Percentiles rank a stretch among this genome's conserved stretches.
Conservation (phyloP, 2,797 vertebrate genomes). For the Mallotus villosus region DNA sequence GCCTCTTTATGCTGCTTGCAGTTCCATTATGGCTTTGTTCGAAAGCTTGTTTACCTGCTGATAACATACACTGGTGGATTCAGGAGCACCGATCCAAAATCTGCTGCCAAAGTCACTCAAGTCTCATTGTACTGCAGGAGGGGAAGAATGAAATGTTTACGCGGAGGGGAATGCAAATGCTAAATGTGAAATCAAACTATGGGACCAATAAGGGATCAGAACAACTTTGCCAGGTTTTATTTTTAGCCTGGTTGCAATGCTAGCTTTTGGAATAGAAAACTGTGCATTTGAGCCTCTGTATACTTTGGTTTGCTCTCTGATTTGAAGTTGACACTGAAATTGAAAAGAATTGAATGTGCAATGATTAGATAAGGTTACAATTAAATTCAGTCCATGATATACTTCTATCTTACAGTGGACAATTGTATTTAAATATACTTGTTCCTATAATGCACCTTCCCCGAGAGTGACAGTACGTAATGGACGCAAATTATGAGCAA, state of each 20-base stretch:
- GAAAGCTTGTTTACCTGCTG: slow-evolving; percentile 89
- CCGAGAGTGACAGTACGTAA: neutral
- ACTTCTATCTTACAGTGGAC: neutral
- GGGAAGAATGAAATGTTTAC: slow-evolving; percentile 84
- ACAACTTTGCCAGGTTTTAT: slow-evolving; percentile 84
- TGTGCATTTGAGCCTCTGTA: slow-evolving; percentile 68
- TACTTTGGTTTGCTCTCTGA: slow-evolving; percentile 52
- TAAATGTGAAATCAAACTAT: slow-evolving; percentile 86
- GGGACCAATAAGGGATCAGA: slow-evolving; percentile 81
- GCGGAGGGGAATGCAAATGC: slow-evolving; percentile 80
- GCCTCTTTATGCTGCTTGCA: slow-evolving; percentile 81
- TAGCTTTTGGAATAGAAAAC: slow-evolving; percentile 64
- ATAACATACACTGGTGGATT: slow-evolving; percentile 89
- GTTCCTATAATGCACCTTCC: neutral
- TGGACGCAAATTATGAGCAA: neutral
- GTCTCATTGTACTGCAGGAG: slow-evolving; percentile 82
- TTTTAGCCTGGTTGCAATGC: slow-evolving; percentile 79
- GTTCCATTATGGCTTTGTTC: slow-evolving; percentile 87
- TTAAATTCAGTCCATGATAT: neutral
- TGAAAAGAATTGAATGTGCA: neutral
- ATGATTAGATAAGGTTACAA: neutral
- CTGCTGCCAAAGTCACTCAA: slow-evolving; percentile 85
- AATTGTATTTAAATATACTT: neutral
- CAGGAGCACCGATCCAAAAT: slow-evolving; percentile 84
- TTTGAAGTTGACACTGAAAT: neutral